phyloP scores from a whole-genome alignment of 64 coral and sea anemone genomes.

The Montipora capricornis region DNA sequence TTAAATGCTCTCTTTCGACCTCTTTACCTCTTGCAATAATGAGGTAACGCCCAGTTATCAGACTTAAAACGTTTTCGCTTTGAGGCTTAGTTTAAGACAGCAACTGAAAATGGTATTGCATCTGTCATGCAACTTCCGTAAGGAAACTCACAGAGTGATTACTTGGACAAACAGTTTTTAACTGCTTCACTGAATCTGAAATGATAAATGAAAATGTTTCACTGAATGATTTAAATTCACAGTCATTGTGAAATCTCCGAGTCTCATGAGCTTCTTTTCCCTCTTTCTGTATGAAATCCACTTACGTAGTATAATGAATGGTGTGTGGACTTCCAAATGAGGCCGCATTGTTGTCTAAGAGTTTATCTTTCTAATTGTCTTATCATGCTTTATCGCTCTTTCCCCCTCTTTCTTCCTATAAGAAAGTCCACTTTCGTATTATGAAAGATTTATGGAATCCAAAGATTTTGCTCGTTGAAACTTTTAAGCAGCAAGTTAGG shows the following conservation, averaged over 20 bases:
- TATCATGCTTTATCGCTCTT: background rate
- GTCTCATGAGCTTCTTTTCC: background rate
- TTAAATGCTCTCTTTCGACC: background rate
- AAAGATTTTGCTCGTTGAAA: too few relatives aligned
- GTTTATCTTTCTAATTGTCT: constrained; percentile 10
- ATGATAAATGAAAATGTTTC: background rate
- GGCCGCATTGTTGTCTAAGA: background rate
- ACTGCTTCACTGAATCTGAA: background rate
- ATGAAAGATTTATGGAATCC: too few relatives aligned
- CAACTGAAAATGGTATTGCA: too few relatives aligned
- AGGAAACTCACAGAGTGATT: background rate
- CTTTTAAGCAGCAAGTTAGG: too few relatives aligned
- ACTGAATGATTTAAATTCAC: constrained; percentile 13
- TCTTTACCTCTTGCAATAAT: too few relatives aligned
- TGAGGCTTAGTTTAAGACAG: too few relatives aligned
- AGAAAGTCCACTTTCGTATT: too few relatives aligned
- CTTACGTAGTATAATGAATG: too few relatives aligned
- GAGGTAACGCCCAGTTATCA: too few relatives aligned
- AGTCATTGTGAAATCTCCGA: background rate
- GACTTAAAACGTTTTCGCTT: too few relatives aligned
- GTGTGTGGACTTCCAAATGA: too few relatives aligned
- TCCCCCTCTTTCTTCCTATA: too few relatives aligned
- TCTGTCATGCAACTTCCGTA: background rate
- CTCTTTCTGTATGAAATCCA: background rate
- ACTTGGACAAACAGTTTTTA: background rate